These are phyloP conservation scores for Netelia melanura DNA, from an alignment of 2,888 invertebrate species.

Conservation along the genomic window DNA sequence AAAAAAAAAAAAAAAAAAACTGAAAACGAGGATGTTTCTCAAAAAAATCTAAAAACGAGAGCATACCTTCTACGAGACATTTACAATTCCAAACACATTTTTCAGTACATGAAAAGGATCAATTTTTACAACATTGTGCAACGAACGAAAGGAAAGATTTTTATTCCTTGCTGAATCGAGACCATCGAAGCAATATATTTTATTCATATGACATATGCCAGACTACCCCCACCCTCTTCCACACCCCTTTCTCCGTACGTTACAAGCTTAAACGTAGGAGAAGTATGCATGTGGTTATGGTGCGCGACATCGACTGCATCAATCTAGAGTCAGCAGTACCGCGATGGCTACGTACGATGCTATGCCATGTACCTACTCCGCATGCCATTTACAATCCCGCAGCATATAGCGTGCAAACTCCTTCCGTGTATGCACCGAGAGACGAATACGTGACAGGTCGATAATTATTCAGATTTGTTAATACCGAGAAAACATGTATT, in stretches of 20 bases:
- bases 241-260: background rate
- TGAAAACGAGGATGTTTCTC: background rate
- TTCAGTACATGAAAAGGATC: constrained; percentile 22
- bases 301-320: constrained; percentile 30
- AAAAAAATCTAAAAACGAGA: background rate
- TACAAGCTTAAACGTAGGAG: constrained; percentile 12
- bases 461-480: background rate
- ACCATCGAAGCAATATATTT: constrained; percentile 49
- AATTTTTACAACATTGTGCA: background rate
- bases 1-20: no score
- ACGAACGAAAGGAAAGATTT: constrained; percentile 26
- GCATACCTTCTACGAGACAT: no score
- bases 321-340: constrained; percentile 7
- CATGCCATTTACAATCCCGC: background rate
- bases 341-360: background rate
- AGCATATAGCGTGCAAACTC: background rate
- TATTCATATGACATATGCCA: constrained; percentile 53
- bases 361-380: background rate
- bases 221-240: constrained; percentile 1
- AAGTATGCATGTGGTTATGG: constrained; percentile 8
- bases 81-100: background rate
- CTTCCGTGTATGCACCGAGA: background rate
- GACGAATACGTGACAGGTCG: background rate
- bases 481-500: background rate
- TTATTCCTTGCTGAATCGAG: constrained; percentile 39